Percentiles rank a stretch among this genome's conserved stretches.
Conservation (phyloP, 2,797 vertebrate species). For the Vespertilio murinus region DNA sequence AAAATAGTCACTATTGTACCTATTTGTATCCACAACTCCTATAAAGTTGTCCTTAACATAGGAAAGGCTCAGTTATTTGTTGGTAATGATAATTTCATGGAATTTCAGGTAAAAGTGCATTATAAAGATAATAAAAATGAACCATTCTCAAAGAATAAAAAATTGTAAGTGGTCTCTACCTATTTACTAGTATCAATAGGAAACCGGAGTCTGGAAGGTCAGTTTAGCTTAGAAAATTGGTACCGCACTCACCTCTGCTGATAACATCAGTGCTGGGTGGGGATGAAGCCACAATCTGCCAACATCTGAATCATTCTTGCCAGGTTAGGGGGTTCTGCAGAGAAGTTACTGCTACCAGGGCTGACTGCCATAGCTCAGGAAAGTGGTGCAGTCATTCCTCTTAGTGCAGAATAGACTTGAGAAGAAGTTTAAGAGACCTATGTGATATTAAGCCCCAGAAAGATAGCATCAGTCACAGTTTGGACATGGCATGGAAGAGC, state of each 20-base stretch:
- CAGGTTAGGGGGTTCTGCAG: slow-evolving; percentile 46
- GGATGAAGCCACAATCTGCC: slow-evolving; percentile 37
- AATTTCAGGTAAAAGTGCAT: background rate
- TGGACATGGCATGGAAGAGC: slow-evolving; percentile 32
- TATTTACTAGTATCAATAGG: background rate
- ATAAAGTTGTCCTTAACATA: slow-evolving; percentile 24
- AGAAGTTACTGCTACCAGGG: slow-evolving; percentile 42
- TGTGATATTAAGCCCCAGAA: slow-evolving; percentile 46
- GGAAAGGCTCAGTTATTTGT: slow-evolving; percentile 42
- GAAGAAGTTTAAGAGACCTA: slow-evolving; percentile 49
- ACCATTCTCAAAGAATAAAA: slow-evolving; percentile 24
- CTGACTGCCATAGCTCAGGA: slow-evolving; percentile 62
- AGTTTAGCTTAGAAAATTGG: slow-evolving; percentile 16
- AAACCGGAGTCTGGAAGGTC: background rate
- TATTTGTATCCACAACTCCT: background rate
- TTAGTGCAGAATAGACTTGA: slow-evolving; percentile 23
- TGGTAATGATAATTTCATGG: slow-evolving; percentile 30
- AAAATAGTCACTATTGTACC: background rate
- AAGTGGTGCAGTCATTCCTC: slow-evolving; percentile 55
- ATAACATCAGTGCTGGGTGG: slow-evolving; percentile 36
- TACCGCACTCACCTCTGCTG: slow-evolving; percentile 63
- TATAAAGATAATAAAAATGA: slow-evolving; percentile 9
- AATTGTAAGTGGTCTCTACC: background rate
- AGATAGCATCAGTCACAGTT: slow-evolving; percentile 9
- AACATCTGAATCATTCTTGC: slow-evolving; percentile 5